phyloP scores from a whole-genome alignment of 2,113 vertebrate species.

The Vanacampus margaritifer region DNA sequence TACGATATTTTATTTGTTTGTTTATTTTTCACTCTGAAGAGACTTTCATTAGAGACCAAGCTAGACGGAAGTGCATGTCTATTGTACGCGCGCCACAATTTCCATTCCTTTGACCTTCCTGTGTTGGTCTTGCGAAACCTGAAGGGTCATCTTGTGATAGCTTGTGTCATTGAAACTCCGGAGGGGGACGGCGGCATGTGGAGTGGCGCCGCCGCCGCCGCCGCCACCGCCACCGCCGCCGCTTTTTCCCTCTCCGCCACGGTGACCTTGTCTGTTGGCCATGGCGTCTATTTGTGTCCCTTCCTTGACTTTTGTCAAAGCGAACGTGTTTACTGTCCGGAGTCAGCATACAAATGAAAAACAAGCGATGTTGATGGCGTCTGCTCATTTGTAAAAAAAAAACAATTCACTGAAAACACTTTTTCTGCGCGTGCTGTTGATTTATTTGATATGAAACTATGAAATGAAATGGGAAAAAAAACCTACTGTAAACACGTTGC shows the following conservation, averaged over 20 bases:
- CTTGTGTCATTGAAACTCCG: slow-evolving; percentile 9
- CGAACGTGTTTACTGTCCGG: slow-evolving; percentile 24
- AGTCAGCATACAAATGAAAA: slow-evolving; percentile 10
- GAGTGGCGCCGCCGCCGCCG: neutral
- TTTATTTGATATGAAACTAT: slow-evolving; percentile 54
- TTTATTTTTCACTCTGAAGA: neutral
- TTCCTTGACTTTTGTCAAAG: slow-evolving; percentile 24
- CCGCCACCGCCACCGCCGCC: neutral
- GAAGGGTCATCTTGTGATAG: slow-evolving; percentile 7
- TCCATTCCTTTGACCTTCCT: slow-evolving; percentile 5
- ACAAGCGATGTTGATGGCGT: slow-evolving; percentile 24
- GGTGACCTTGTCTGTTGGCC: slow-evolving; percentile 16
- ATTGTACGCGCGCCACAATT: neutral
- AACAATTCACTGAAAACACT: slow-evolving; percentile 34
- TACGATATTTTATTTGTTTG: neutral
- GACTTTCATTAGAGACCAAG: neutral
- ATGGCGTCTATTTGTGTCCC: slow-evolving; percentile 9
- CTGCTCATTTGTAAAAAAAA: slow-evolving; percentile 59
- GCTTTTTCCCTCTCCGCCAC: slow-evolving; percentile 3
- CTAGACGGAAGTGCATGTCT: neutral
- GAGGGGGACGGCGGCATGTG: neutral
- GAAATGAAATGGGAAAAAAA: neutral
- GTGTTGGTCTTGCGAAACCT: neutral
- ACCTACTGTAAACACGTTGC: slow-evolving; percentile 50
- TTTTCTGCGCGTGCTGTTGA: slow-evolving; percentile 38